Evolutionary conservation across 2,888 invertebrate genomes (phyloP).

Genomic region (Thereva nobilitata): DNA sequence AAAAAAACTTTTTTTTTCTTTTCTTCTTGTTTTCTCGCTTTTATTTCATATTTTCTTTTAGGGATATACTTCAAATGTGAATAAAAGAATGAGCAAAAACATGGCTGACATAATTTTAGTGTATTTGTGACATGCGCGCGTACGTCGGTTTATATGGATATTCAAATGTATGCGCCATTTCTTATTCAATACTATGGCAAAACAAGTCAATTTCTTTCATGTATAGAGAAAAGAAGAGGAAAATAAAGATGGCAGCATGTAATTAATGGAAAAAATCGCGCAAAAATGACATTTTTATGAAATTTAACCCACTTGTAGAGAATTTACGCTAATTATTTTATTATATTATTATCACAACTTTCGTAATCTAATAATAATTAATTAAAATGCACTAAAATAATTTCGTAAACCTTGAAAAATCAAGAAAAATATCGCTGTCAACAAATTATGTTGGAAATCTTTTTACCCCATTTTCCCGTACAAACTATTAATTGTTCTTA

Average conservation of each 20-base stretch:
- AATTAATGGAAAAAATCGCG: constrained; percentile 33
- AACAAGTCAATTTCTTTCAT: constrained; percentile 8
- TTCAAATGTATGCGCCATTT: constrained; percentile 29
- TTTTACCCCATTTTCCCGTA: constrained; percentile 4
- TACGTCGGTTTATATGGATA: not conserved
- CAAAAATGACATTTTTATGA: constrained; percentile 18
- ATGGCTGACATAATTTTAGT: constrained; percentile 17
- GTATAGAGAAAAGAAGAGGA: constrained; percentile 23
- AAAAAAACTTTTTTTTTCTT: too few species aligned
- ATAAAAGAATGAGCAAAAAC: constrained; percentile 8
- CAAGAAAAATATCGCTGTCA: constrained; percentile 13
- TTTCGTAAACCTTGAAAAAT: not conserved
- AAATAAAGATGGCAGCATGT: constrained; percentile 42
- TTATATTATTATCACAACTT: too few species aligned
- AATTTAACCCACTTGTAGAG: constrained; percentile 3
- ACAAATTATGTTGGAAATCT: not conserved
- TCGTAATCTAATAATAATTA: too few species aligned
- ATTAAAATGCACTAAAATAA: too few species aligned
- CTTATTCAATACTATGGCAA: constrained; percentile 1
- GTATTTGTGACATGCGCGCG: constrained; percentile 23
- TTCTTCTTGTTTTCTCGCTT: too few species aligned
- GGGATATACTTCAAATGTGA: constrained; percentile 2
- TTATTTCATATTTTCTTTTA: too few species aligned
- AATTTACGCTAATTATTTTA: too few species aligned
- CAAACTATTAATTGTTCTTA: not conserved